A percentile compares a stretch with the other conserved stretches of the same genome.
phyloP scores from a whole-genome alignment of 2,888 invertebrate genomes.

The Embidobia sp. region DNA sequence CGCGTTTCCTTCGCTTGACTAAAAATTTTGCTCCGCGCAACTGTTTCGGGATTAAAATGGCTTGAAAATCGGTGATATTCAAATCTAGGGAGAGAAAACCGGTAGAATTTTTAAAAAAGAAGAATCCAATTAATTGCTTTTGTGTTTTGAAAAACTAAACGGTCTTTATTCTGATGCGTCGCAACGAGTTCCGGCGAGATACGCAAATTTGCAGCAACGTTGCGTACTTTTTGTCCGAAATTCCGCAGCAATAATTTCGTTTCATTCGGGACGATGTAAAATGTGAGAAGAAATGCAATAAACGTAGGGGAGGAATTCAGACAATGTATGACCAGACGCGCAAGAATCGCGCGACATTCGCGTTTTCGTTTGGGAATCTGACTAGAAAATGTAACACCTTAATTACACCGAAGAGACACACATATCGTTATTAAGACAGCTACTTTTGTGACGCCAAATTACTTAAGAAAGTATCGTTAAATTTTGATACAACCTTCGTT shows the following conservation, averaged over 20 bases:
- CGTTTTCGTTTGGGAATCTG: conserved; percentile 16
- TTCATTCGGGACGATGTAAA: background rate
- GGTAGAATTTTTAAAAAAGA: conserved; percentile 1
- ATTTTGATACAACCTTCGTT: too few species aligned
- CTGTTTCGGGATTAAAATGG: conserved; percentile 7
- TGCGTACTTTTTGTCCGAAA: background rate
- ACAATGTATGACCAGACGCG: background rate
- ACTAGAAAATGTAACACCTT: conserved; percentile 15
- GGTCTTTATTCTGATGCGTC: too few species aligned
- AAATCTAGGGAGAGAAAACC: background rate
- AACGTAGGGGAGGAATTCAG: background rate
- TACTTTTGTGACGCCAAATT: too few species aligned
- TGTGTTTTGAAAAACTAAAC: background rate
- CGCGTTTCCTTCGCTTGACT: conserved; percentile 10
- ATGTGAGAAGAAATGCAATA: conserved; percentile 6
- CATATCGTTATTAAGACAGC: background rate
- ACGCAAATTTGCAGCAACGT: too few species aligned
- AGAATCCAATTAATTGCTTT: background rate
- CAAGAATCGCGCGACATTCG: background rate
- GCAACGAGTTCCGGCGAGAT: too few species aligned
- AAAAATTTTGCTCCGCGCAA: background rate
- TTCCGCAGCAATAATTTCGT: background rate
- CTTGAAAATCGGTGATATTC: background rate
- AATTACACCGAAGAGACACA: conserved; percentile 5
- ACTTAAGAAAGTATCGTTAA: too few species aligned